phyloP scores from a whole-genome alignment of 1,140 invertebrate genomes.

The Atta cephalotes region DNA sequence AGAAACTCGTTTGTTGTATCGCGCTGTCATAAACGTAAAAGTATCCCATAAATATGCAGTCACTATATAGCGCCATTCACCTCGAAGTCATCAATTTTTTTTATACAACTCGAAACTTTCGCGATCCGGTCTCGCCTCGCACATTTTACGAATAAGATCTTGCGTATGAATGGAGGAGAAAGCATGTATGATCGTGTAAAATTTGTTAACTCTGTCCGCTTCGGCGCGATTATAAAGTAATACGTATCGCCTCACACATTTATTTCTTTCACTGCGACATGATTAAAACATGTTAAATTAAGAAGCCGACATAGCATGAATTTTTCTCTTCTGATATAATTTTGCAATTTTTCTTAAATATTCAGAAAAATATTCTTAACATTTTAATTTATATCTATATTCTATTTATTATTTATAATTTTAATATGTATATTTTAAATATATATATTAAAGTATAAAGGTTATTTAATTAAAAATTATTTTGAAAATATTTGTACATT shows the following conservation, averaged over 20 bases:
- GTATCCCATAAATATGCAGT: constrained; percentile 25
- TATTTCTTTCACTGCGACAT: not conserved
- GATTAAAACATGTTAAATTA: constrained; percentile 12
- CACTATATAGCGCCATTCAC: constrained; percentile 52
- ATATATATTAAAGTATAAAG: not conserved
- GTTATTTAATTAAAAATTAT: not conserved
- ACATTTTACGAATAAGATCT: constrained; percentile 52
- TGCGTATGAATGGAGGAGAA: constrained; percentile 57
- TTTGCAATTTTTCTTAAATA: not conserved
- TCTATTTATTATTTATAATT: not conserved
- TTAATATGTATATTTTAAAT: not conserved
- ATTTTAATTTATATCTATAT: not conserved
- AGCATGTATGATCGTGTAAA: constrained; percentile 51
- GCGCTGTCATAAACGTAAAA: constrained; percentile 16
- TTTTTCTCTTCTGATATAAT: not conserved
- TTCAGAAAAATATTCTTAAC: not conserved
- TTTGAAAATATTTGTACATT: not conserved
- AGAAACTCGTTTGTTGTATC: constrained; percentile 3
- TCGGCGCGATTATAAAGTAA: constrained; percentile 21
- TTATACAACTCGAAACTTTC: constrained; percentile 29
- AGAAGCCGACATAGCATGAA: not conserved
- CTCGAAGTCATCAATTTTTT: constrained; percentile 49
- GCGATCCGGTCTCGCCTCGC: not conserved
- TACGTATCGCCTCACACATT: constrained; percentile 14
- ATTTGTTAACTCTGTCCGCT: constrained; percentile 54